Evolutionary conservation across 2,797 vertebrate species (phyloP), one percentile per base, ranked within the genome.

Genomic region (Lacerta viridis): DNA sequence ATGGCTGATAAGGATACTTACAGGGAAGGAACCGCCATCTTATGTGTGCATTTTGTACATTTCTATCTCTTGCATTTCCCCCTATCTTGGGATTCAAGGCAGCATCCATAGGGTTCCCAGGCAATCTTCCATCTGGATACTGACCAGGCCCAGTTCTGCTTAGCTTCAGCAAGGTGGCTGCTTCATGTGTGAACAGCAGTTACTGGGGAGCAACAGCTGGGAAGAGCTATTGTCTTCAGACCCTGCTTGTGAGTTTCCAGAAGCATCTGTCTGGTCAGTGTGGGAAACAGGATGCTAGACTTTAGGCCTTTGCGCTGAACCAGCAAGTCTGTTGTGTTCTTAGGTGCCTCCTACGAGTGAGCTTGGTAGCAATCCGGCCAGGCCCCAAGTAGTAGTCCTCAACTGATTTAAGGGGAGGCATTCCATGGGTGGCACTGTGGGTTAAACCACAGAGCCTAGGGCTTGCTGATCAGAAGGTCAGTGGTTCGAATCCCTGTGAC

Each of bases 241-340:
- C n/a, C 33, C 36, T 87, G 50, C 18, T 43, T 81, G 27, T 61
- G 50, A 25, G 5, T 81, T 92, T 84, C 91, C 85, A 78, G 59
- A 77, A 8, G 20, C 15, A 82, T 75, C 79, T 75, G 39, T 7
- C 15, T 55, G 61, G 17, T 25, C 41, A 61, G 7, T 33, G 68
- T 74, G 68, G 8, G 43, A 68, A 83, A 39, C 15, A 50, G 9
- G 13, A 64, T n/a, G 29, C 59, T 68, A 20, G 36, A 41, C 15
- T 8, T 61, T 13, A 25, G 36, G 7, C 29, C 17, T 13, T 72
- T 76, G 25, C 71, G 23, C 29, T 85, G 29, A 77, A 66, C 17
- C 36, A 41, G 69, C 25, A 75, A 3, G 33, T 27, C 15, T 85
- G 20, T 83, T 85, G 3, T 20, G 7, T 76, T 41, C 25, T 85